Base-by-base conservation (phyloP, 2,113 vertebrate genomes). In the Aplodontia rufa region DNA sequence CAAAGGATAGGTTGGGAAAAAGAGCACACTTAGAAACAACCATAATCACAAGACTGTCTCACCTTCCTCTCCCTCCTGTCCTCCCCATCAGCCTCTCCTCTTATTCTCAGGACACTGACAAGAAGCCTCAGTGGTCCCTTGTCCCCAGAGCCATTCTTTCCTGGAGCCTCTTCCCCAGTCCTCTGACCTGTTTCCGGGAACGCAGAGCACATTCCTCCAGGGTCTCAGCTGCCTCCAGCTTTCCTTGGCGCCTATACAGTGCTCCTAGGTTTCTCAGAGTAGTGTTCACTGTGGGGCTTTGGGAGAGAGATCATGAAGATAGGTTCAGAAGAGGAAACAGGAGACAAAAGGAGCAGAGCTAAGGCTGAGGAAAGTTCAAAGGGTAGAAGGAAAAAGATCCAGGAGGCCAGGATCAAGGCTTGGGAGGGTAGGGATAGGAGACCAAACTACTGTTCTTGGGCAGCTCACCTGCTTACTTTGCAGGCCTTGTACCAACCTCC, bases 401-500 rank as follows among this genome's bases (percentile, higher is more conserved):
- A 62, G 53, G 82, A 87, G 40, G 10, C 37, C 62, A 51, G 47
- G 58, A 40, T 58, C 32, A 45, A 66, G 81, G 42, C 22, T 13
- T n/a, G 22, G 75, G 26, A 32, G 35, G n/a, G 78, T 35, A n/a
- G 12, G 4, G 1, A 5, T 47, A 13, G 0, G 20, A 51, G 72
- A 51, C 62, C 42, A 40, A 30, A 17, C 12, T 19, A 30, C 49
- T 42, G 47, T 45, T 76, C 60, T 8, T 19, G 5, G 28, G 51
- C 58, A 30, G 68, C 99, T 98, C 97, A 99, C 99, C 99, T 99
- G 99, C 99, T 99, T 93, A 99, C 99, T 98, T 99, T 99, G 98
- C 99, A 99, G 96, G 99, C 99, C 97, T 99, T 99, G 99, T 99
- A 99, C 99, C 99, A 99, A 97, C 99, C 99, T 1, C 99, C 99